Conservation (phyloP, 2,797 vertebrate genomes). For the Anguilla anguilla region DNA sequence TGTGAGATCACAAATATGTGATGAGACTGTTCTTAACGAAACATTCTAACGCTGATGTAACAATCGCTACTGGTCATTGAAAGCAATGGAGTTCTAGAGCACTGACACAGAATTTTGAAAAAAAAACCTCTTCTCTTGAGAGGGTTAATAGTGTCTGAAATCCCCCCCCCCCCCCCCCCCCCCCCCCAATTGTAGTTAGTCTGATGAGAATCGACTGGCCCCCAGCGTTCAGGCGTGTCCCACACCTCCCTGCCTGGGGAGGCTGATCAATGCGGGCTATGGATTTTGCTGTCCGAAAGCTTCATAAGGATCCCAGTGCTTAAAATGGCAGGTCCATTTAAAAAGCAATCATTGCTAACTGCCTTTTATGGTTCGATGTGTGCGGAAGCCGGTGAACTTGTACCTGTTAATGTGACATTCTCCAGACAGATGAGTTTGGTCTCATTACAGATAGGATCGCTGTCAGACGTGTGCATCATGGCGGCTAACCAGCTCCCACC, state of each 20-base stretch:
- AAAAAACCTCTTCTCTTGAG: no score
- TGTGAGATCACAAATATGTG: no score
- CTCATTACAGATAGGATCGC: not conserved
- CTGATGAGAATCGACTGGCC: constrained; percentile 37
- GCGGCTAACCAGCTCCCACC: constrained; percentile 3
- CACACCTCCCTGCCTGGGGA: constrained; percentile 38
- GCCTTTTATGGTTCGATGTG: constrained; percentile 31
- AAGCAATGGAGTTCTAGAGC: no score
- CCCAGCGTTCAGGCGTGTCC: constrained; percentile 40
- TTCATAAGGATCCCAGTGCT: constrained; percentile 37
- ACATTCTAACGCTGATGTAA: no score
- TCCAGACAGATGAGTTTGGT: not conserved
- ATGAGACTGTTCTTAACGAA: no score
- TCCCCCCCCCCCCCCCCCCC: not conserved
- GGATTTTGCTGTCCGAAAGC: constrained; percentile 41
- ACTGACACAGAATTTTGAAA: no score
- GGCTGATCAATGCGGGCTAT: constrained; percentile 47
- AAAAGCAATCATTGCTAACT: constrained; percentile 33
- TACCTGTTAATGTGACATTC: constrained; percentile 19
- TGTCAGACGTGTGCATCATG: not conserved
- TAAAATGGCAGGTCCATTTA: constrained; percentile 42
- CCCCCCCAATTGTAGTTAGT: constrained; percentile 40
- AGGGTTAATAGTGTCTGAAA: constrained; percentile 32
- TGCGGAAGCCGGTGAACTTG: constrained; percentile 6
- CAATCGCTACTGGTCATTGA: no score